Conservation (phyloP, 2,888 invertebrate species). For the Platycnemis pennipes region DNA sequence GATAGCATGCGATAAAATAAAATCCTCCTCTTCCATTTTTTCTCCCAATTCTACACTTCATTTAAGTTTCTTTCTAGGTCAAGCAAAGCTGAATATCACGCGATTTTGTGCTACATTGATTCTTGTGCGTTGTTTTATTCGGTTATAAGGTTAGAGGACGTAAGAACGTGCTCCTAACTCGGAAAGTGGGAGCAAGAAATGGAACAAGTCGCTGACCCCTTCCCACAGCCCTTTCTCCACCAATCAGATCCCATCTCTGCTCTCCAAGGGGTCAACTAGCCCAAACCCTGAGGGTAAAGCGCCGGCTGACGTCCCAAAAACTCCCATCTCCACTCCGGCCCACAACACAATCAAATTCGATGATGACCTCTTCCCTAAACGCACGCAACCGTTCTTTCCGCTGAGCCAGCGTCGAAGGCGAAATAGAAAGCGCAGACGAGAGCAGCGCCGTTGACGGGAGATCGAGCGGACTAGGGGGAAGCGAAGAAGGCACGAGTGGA, state of each 20-base stretch:
- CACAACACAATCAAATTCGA: background rate
- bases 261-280: background rate
- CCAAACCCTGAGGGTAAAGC: background rate
- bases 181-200: background rate
- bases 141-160: too few relatives aligned
- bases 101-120: too few relatives aligned
- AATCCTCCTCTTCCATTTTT: too few relatives aligned
- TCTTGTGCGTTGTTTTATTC: too few relatives aligned
- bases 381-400: background rate
- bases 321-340: background rate
- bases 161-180: too few relatives aligned
- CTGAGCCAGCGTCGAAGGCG: background rate
- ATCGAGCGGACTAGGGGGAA: background rate
- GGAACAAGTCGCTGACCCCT: background rate
- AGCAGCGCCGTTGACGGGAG: background rate
- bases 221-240: background rate
- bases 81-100: too few relatives aligned
- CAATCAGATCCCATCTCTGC: background rate
- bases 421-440: background rate
- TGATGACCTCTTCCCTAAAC: background rate
- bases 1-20: too few relatives aligned
- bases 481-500: background rate
- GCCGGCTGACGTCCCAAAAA: slow-evolving; percentile 11
- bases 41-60: too few relatives aligned
- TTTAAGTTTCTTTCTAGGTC: too few relatives aligned